A percentile compares a stretch with the other conserved stretches of the same genome.
Evolutionary conservation across 2,113 vertebrate genomes (phyloP).

Genomic region (Paedocypris sp.): DNA sequence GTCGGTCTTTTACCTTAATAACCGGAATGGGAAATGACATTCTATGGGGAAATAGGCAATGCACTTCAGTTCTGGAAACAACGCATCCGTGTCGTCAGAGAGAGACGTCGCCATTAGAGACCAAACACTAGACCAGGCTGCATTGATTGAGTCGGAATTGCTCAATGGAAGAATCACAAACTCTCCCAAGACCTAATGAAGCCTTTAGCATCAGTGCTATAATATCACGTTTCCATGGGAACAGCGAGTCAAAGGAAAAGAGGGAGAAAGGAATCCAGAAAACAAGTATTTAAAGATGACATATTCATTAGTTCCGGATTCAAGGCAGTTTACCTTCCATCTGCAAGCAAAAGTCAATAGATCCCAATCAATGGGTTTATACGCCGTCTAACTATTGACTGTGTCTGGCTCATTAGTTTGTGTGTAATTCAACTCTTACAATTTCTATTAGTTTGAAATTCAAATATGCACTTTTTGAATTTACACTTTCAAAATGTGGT

Average conservation of each 20-base stretch:
- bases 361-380: background rate
- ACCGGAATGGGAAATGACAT: background rate
- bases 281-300: background rate
- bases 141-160: constrained; percentile 14
- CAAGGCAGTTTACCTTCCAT: background rate
- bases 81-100: background rate
- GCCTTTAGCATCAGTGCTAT: background rate
- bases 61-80: background rate
- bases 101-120: background rate
- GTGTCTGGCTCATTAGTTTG: no score
- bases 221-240: background rate
- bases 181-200: constrained; percentile 14
- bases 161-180: constrained; percentile 8
- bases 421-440: no score
- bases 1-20: background rate
- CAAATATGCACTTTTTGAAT: no score
- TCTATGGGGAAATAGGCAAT: background rate
- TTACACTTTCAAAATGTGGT: no score
- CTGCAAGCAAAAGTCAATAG: background rate
- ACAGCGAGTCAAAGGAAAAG: constrained; percentile 1
- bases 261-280: background rate
- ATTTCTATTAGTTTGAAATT: no score
- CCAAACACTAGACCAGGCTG: background rate
- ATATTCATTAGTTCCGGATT: background rate
- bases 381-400: no score